Evolutionary conservation across 2,888 invertebrate species (phyloP), one percentile per base, ranked within the genome.

Genomic region (Ceramica pisi): DNA sequence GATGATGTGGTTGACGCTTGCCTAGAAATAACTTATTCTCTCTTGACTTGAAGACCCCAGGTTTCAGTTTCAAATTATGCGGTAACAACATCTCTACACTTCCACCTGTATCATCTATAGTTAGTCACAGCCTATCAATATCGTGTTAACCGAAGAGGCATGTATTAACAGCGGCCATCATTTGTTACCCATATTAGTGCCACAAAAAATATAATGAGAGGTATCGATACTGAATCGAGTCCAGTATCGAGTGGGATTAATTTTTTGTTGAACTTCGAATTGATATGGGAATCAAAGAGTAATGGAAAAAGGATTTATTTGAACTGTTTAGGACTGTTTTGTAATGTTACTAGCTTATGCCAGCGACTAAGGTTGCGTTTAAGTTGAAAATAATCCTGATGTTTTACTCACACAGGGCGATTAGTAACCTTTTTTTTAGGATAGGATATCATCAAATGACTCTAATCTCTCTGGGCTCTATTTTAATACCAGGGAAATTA

Each of bases 71-170:
- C 41, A 41, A 41, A 41, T 14, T 10, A 23, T 59, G 35, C 5
- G 75, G 75, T 80, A 56, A 44, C 19, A 78, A 44, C 80, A 80
- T 4, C 86, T 79, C 81, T 81, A 63, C 69, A 50, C 0, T 0
- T 12, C 1, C 57, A 14, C 16, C 3, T 19, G 21, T 60, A 70
- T 50, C 62, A 35, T 53, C 23, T 59, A 62, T 65, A 77, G 41
- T 85, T 86, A 81, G 84, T 81, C 78, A 82, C 62, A 82, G 44
- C 23, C 77, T 79, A 81, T 84, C 81, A 82, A 81, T 81, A 84
- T 79, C 66, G 56, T 81, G 71, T 86, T 81, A 86, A 70, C 63
- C 71, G 68, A 63, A 72, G 72, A 80, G 78, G 69, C 70, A 64
- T 78, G 71, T 77, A 84, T 82, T 84, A 82, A 79, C 82, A 68